Evolutionary conservation across 1,140 invertebrate species (phyloP), one percentile per base, ranked within the genome.

Genomic region (Zaprionus camerounensis): DNA sequence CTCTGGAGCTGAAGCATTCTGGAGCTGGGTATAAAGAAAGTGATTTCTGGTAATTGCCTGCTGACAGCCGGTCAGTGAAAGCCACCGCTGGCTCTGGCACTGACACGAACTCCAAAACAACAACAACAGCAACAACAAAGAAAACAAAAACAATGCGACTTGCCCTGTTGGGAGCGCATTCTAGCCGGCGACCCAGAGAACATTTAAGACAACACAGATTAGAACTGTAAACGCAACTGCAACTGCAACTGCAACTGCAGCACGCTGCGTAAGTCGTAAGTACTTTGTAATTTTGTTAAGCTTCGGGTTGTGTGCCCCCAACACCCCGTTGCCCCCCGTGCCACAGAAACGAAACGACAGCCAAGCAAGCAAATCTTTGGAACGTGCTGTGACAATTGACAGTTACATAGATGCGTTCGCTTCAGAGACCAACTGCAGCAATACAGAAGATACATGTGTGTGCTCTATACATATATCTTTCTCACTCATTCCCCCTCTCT

Each of bases 301-400:
- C 26, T 5, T 62, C 44, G 15, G 65, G 41, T 73, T 70, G 5
- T 36, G 5, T 64, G 76, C 73, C 80, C 74, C 81, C 73, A 17
- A 17, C 65, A 82, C 26, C 26, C 26, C 26, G 70, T 78, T 41
- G 38, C 15, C 38, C 38, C 78, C 49, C 55, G 65, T 56, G 57
- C 11, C 28, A 12, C 26, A 38, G 57, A 63, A 71, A 62, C 58
- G 49, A 59, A 67, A 55, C 49, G 56, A 57, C 70, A 78, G 62
- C 62, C 49, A 79, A 74, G 28, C 69, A 31, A 61, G 17, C 56
- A 44, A 66, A 71, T 59, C 26, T 59, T 22, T 71, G 56, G 68
- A 76, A 72, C 74, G 70, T 59, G 61, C 62, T 65, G 78, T 84
- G 74, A 81, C 78, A 76, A 87, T 78, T 87, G 81, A 88, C 83